These are phyloP conservation scores for Drosophila lutescens DNA, from an alignment of 2,888 invertebrate species.

Conservation along the genomic window DNA sequence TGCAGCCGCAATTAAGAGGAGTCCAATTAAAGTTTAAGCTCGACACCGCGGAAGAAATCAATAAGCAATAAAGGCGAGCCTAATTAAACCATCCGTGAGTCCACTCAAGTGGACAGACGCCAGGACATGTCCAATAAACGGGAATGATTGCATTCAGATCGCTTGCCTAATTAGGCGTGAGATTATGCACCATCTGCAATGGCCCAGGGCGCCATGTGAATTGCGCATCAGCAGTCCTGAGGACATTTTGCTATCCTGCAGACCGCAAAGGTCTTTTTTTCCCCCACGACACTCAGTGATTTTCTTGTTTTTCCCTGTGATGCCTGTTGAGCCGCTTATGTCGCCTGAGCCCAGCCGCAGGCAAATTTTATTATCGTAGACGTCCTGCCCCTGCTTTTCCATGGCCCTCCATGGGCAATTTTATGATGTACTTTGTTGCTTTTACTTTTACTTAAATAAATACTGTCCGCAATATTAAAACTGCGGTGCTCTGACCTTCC, in stretches of 20 bases:
- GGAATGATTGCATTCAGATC: constrained; percentile 21
- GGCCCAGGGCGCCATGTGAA: neutral
- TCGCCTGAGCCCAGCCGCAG: constrained; percentile 49
- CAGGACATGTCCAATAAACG: constrained; percentile 13
- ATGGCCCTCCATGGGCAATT: constrained; percentile 30
- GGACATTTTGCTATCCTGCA: neutral
- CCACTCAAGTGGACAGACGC: constrained; percentile 22
- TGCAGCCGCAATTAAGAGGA: constrained; percentile 22
- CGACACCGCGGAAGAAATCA: constrained; percentile 27
- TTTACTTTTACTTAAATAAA: constrained; percentile 60
- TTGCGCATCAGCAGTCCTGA: neutral
- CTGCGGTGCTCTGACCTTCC: constrained; percentile 60
- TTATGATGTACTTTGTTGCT: constrained; percentile 56
- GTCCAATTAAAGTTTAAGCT: constrained; percentile 50
- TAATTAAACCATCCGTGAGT: constrained; percentile 47
- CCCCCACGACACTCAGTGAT: neutral
- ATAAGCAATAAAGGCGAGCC: constrained; percentile 28
- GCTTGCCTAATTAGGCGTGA: constrained; percentile 56
- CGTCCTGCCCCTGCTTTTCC: constrained; percentile 8
- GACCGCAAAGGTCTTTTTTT: neutral
- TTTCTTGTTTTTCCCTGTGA: constrained; percentile 3
- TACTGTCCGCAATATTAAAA: constrained; percentile 55
- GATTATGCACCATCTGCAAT: constrained; percentile 40
- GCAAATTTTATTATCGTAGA: constrained; percentile 60
- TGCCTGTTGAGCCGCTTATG: constrained; percentile 63